Evolutionary conservation across 2,113 vertebrate genomes (phyloP).

Genomic region (Scophthalmus maximus): DNA sequence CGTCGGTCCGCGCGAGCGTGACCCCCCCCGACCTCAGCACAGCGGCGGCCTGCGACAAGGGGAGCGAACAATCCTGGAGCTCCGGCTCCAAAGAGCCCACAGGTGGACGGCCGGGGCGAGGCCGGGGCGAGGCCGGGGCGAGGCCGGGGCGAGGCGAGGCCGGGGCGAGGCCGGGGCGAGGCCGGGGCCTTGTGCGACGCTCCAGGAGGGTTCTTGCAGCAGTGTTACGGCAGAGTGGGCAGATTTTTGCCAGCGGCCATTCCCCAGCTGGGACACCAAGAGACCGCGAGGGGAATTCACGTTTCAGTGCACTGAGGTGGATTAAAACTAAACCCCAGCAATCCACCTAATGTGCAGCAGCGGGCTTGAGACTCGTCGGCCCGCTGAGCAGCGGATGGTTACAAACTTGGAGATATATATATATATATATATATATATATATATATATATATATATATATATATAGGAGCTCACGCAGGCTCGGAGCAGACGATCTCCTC

Average conservation of each 20-base stretch:
- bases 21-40: slow-evolving; percentile 22
- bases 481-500: not conserved
- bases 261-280: slow-evolving; percentile 2
- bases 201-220: slow-evolving; percentile 13
- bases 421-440: no score
- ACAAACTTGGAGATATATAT: no score
- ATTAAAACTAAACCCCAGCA: slow-evolving; percentile 23
- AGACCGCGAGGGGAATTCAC: slow-evolving; percentile 2
- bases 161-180: slow-evolving; percentile 10
- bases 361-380: slow-evolving; percentile 26
- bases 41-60: slow-evolving; percentile 36
- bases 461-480: slow-evolving; percentile 31
- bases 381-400: slow-evolving; percentile 37
- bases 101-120: slow-evolving; percentile 38
- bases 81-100: slow-evolving; percentile 27
- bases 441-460: not conserved
- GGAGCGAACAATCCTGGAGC: slow-evolving; percentile 36
- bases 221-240: slow-evolving; percentile 11
- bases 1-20: slow-evolving; percentile 24
- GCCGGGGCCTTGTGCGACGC: no score
- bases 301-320: slow-evolving; percentile 16
- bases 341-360: slow-evolving; percentile 30
- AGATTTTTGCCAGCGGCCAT: slow-evolving; percentile 17
- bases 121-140: slow-evolving; percentile 8
- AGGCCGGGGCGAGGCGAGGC: slow-evolving; percentile 17